Base-by-base conservation (phyloP, 2,888 invertebrate species). In the Julus scanicus region DNA sequence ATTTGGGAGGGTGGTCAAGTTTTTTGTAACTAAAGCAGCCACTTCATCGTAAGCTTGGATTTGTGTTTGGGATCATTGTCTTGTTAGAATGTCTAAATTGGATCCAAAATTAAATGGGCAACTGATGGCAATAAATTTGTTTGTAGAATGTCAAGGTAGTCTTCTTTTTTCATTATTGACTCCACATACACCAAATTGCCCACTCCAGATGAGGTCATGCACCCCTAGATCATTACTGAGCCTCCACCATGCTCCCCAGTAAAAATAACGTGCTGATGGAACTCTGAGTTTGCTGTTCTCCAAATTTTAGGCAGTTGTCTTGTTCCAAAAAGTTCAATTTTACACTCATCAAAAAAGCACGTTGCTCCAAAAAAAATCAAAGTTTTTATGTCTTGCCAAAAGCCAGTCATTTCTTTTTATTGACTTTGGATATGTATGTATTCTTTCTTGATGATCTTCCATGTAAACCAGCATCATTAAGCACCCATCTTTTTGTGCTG, bases 171-270 rank as follows among this genome's bases (percentile, higher is more conserved):
- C 9, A 71, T 71, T 20, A 8, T 71, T 71, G 71, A 20, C 3
- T 71, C 71, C n/a, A 71, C 71, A 71, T 5, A 20, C n/a, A 71
- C 71, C 71, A 71, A 71, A 29, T 71, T 71, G 71, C 71, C 71
- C 71, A 71, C 71, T 71, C 71, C 71, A 71, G 71, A 71, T 71
- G 71, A n/a, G 2, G 71, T 5, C 9, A 71, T 71, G 29, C 71
- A 71, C 71, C 29, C n/a, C 71, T 9, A 71, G 9, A 71, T 2
- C 71, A 71, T 71, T n/a, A n/a, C n/a, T n/a, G n/a, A n/a, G n/a
- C n/a, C n/a, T n/a, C n/a, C 71, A 71, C 9, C 71, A 71, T 71
- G 29, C 29, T 71, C 8, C 9, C 2, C 29, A 71, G 9, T 71
- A n/a, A n/a, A n/a, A n/a, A n/a, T n/a, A n/a, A n/a, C n/a, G n/a